These are phyloP conservation scores for Mesorhabditis belari DNA, from an alignment of 2,888 invertebrate species.

Conservation along the genomic window DNA sequence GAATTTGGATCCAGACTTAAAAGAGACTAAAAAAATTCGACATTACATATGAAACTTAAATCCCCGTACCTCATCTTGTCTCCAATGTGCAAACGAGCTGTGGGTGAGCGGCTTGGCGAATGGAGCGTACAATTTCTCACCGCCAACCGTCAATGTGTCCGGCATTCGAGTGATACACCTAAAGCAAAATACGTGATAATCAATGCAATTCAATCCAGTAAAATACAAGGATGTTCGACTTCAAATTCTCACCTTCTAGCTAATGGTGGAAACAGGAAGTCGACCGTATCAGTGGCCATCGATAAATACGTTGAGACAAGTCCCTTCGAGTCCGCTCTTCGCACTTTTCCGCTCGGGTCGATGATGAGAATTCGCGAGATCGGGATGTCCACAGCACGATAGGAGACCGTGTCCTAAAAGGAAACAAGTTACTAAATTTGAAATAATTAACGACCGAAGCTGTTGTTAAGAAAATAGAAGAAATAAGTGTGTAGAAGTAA, in stretches of 20 bases:
- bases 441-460: too few species aligned
- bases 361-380: constrained; percentile 47
- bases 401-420: constrained; percentile 44
- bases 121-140: neutral
- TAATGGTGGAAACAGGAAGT: constrained; percentile 49
- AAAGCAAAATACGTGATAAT: neutral
- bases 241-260: neutral
- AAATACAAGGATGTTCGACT: neutral
- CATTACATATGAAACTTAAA: constrained; percentile 1
- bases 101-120: constrained; percentile 2
- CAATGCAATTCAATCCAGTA: neutral
- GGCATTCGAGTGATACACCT: constrained; percentile 3
- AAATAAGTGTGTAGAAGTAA: too few species aligned
- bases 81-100: constrained; percentile 23
- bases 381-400: constrained; percentile 44
- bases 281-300: constrained; percentile 49
- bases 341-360: constrained; percentile 43
- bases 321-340: constrained; percentile 39
- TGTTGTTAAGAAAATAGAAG: too few species aligned
- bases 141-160: constrained; percentile 14
- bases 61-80: neutral
- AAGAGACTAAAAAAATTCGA: neutral
- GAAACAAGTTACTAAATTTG: too few species aligned
- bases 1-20: too few species aligned
- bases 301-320: constrained; percentile 39